Conservation (phyloP, 2,113 vertebrate species). For the Myotis brandtii region DNA sequence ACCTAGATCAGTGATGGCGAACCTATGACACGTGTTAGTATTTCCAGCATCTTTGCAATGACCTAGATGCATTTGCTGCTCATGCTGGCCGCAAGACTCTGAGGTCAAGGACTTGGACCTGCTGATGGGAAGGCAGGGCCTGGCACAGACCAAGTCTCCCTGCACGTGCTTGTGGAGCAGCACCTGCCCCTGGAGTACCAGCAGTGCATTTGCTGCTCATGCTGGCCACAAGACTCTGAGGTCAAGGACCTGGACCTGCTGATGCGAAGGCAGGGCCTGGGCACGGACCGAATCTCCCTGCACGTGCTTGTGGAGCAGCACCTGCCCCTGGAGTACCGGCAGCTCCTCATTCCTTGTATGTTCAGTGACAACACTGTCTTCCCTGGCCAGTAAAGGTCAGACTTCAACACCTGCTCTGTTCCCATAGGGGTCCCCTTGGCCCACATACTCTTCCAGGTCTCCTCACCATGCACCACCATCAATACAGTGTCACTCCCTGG, state of each 20-base stretch:
- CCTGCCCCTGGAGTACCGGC: constrained; percentile 93
- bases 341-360: constrained; percentile 93
- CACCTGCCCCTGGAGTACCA: too few species aligned
- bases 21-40: too few species aligned
- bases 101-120: too few species aligned
- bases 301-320: constrained; percentile 93
- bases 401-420: not conserved
- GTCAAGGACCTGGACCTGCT: constrained; percentile 91
- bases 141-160: too few species aligned
- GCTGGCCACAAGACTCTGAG: constrained; percentile 93
- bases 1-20: too few species aligned
- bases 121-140: too few species aligned
- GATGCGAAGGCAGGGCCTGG: constrained; percentile 92
- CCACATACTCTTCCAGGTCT: not conserved
- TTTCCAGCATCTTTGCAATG: too few species aligned
- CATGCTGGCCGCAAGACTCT: too few species aligned
- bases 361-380: constrained; percentile 92
- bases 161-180: too few species aligned
- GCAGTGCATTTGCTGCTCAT: constrained; percentile 88
- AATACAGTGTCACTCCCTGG: constrained; percentile 67
- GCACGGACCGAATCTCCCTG: constrained; percentile 91
- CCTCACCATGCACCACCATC: not conserved
- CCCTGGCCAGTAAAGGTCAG: constrained; percentile 82
- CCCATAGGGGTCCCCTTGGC: not conserved
- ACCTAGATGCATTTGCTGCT: too few species aligned